Conservation (phyloP, 2,113 vertebrate species). For the Boleophthalmus pectinirostris region DNA sequence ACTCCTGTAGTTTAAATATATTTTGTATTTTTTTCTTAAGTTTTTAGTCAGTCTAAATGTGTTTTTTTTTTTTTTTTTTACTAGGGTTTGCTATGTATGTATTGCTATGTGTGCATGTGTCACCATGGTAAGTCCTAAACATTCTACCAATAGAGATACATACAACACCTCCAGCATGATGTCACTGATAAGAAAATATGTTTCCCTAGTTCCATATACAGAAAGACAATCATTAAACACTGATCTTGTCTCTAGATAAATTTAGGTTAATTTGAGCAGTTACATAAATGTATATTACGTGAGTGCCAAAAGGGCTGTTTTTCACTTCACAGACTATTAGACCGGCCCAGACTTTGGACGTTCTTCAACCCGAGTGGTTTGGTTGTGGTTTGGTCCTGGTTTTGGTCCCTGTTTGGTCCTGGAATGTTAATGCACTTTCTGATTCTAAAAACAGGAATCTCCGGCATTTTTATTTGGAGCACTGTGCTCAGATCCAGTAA, state of each 20-base stretch:
- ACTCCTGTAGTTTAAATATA: no score
- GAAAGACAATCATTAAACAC: background rate
- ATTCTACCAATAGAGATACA: no score
- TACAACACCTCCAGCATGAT: no score
- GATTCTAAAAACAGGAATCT: constrained; percentile 29
- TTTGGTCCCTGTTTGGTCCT: no score
- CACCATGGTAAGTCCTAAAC: no score
- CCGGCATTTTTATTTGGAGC: background rate
- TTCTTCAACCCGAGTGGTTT: constrained; percentile 13
- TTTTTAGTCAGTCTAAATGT: no score
- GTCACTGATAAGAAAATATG: no score
- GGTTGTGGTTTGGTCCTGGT: constrained; percentile 6
- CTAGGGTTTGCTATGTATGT: no score
- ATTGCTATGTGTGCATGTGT: no score
- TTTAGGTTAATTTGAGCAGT: constrained; percentile 26
- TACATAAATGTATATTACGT: constrained; percentile 36
- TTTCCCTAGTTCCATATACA: no score
- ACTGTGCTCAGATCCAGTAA: background rate
- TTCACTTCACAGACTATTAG: constrained; percentile 26
- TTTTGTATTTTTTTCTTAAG: no score
- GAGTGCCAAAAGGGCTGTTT: constrained; percentile 32
- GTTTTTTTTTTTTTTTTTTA: no score
- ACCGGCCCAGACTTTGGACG: background rate
- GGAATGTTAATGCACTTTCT: constrained; percentile 30
- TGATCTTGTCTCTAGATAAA: constrained; percentile 22